A percentile compares a stretch with the other conserved stretches of the same genome.
These are phyloP conservation scores for Lepus timidus DNA, from an alignment of 2,113 vertebrate species.

Conservation along the genomic window DNA sequence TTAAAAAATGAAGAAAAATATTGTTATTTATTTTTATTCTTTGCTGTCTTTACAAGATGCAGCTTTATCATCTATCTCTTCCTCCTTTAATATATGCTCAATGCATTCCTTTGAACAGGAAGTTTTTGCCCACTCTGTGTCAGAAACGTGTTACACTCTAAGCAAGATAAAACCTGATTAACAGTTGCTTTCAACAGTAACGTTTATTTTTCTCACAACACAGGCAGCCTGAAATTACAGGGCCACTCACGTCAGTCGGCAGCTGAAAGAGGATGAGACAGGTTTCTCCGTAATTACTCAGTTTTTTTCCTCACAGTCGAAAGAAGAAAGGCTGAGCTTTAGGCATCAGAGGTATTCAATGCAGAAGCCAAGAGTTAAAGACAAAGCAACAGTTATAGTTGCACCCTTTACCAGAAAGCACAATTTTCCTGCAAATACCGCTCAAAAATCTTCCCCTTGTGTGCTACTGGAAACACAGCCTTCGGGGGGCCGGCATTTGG, in stretches of 20 bases:
- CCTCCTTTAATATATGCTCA: not conserved
- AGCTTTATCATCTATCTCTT: not conserved
- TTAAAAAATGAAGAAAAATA: not conserved
- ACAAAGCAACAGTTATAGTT: not conserved
- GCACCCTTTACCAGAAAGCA: not conserved
- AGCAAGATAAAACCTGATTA: not conserved
- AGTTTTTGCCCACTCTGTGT: not conserved
- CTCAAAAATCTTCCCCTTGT: not conserved
- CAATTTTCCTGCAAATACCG: not conserved
- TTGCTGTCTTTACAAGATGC: not conserved
- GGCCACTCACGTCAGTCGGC: not conserved
- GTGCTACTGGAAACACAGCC: not conserved
- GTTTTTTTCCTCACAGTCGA: not conserved
- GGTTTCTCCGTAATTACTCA: not conserved
- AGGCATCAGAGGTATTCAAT: not conserved
- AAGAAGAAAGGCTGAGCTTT: not conserved
- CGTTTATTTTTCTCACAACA: not conserved
- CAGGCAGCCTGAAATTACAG: not conserved
- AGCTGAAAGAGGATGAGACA: not conserved
- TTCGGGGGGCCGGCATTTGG: too few species aligned
- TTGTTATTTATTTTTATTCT: not conserved
- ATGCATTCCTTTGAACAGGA: not conserved
- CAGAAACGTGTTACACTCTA: constrained; percentile 20
- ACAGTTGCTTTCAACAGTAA: not conserved
- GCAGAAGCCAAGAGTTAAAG: not conserved